Conservation (phyloP, 2,797 vertebrate species). For the Enoplosus armatus region DNA sequence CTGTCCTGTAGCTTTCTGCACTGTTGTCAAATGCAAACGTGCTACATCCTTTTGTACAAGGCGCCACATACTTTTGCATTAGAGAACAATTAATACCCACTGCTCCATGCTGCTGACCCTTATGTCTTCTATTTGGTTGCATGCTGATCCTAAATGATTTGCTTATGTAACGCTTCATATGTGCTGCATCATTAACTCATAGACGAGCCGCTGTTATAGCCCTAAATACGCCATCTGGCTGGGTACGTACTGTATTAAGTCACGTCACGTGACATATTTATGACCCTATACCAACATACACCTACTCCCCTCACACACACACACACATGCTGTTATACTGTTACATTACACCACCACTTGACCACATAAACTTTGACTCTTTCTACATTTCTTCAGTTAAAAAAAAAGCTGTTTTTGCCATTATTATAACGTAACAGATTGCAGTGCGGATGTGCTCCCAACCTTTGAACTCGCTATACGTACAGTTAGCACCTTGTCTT, state of each 20-base stretch:
- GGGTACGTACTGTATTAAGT: constrained; percentile 3
- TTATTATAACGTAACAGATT: constrained; percentile 8
- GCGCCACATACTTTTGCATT: not conserved
- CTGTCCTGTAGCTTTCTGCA: not conserved
- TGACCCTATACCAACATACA: constrained; percentile 19
- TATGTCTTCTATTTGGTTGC: constrained; percentile 22
- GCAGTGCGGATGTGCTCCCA: not conserved
- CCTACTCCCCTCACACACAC: not conserved
- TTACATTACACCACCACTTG: constrained; percentile 17
- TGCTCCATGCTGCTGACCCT: not conserved
- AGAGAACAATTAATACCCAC: not conserved
- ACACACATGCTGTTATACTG: not conserved
- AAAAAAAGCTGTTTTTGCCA: not conserved
- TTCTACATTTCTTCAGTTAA: not conserved
- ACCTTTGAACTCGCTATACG: constrained; percentile 5
- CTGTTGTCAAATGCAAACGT: constrained; percentile 6
- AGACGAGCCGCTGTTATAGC: constrained; percentile 30
- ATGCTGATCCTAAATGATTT: constrained; percentile 41
- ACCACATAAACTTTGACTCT: not conserved
- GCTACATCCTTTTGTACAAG: not conserved
- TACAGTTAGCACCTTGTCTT: constrained; percentile 60
- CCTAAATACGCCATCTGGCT: constrained; percentile 62
- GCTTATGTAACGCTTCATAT: constrained; percentile 44
- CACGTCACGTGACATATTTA: constrained; percentile 53
- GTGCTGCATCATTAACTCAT: constrained; percentile 51